Conservation (phyloP, 2,113 vertebrate species). For the Phylloscopus trochilus region DNA sequence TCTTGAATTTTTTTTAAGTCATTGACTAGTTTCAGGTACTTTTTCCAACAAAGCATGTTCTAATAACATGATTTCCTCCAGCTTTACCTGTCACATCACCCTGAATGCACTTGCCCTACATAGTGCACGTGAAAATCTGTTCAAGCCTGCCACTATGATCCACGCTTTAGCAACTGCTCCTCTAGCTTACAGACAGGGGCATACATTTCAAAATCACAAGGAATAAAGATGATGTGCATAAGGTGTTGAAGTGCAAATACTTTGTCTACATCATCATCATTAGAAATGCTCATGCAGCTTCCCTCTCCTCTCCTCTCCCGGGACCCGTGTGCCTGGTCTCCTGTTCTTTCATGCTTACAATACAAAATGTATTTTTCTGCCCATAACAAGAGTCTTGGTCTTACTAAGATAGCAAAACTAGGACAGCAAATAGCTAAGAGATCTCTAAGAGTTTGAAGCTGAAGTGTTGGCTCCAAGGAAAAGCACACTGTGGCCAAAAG, state of each 20-base stretch:
- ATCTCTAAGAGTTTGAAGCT: background rate
- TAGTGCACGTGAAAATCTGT: accelerated
- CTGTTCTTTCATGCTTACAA: background rate
- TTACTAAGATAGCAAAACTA: background rate
- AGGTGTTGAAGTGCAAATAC: background rate
- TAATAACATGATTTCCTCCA: background rate
- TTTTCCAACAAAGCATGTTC: background rate
- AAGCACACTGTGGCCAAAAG: background rate
- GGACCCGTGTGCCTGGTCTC: accelerated
- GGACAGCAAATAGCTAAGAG: background rate
- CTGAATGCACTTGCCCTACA: background rate
- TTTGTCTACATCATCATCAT: background rate
- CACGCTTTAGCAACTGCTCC: background rate
- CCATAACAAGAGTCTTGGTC: background rate
- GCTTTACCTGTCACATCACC: background rate
- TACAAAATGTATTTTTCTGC: background rate
- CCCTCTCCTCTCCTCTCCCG: background rate
- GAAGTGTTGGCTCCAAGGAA: background rate
- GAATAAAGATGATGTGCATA: background rate
- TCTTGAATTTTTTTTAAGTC: background rate
- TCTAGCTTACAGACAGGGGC: background rate
- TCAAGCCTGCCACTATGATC: background rate
- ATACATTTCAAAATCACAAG: background rate
- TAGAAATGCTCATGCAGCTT: background rate
- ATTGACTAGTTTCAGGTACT: background rate